A percentile compares a stretch with the other conserved stretches of the same genome.
These are phyloP conservation scores for Pseudococcus viburni DNA, from an alignment of 2,888 invertebrate species.

Conservation along the genomic window DNA sequence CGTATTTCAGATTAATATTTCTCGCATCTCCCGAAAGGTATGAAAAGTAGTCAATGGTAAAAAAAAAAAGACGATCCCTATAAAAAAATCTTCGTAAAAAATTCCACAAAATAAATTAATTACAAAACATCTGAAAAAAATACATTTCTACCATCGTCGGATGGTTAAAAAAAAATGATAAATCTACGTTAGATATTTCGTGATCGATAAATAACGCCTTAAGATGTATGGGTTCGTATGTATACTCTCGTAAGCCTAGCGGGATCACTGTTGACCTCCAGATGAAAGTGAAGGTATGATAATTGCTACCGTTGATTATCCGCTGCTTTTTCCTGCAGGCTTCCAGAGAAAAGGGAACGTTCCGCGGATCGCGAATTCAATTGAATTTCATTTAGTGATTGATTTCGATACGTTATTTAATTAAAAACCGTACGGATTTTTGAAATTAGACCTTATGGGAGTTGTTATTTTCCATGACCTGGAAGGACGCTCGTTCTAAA, in stretches of 20 bases:
- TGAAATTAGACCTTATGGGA: neutral
- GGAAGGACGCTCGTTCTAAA: no score
- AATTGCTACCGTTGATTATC: conserved; percentile 29
- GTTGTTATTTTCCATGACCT: no score
- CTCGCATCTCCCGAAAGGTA: no score
- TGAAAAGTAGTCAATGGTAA: no score
- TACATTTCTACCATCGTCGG: no score
- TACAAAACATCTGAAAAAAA: neutral
- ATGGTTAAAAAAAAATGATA: neutral
- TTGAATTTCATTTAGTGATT: neutral
- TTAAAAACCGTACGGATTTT: neutral
- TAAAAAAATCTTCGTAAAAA: neutral
- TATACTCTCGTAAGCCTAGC: neutral
- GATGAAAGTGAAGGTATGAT: conserved; percentile 49
- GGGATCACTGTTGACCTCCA: conserved; percentile 15
- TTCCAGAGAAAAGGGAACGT: neutral
- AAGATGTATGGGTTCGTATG: neutral
- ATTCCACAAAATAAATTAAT: neutral
- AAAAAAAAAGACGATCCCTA: no score
- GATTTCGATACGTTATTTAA: conserved; percentile 4
- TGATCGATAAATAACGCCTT: conserved; percentile 24
- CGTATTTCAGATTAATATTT: no score
- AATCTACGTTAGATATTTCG: conserved; percentile 22
- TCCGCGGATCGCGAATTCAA: conserved; percentile 6
- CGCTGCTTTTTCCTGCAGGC: neutral